Conservation (phyloP, 2,113 vertebrate species). For the Mus musculus region GRCm39 chr19:12099501-12100000, state of each 20-base stretch:
- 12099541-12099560: not conserved
- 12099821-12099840: not conserved
- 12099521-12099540: not conserved
- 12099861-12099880: not conserved
- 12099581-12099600: not conserved
- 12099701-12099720: not conserved
- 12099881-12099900: not conserved
- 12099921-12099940: not conserved
- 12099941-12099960: no score
- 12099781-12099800: not conserved
- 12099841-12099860: not conserved
- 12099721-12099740: no score
- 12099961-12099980: not conserved
- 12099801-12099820: not conserved
- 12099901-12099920: not conserved
- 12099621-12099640: not conserved
- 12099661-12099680: not conserved
- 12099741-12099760: not conserved
- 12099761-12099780: not conserved
- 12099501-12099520: not conserved
- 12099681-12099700: not conserved
- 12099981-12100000: not conserved
- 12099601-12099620: not conserved
- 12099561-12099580: not conserved
- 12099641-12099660: not conserved